Base-by-base conservation (phyloP, 2,888 invertebrate species). In the Cantharis lateralis region DNA sequence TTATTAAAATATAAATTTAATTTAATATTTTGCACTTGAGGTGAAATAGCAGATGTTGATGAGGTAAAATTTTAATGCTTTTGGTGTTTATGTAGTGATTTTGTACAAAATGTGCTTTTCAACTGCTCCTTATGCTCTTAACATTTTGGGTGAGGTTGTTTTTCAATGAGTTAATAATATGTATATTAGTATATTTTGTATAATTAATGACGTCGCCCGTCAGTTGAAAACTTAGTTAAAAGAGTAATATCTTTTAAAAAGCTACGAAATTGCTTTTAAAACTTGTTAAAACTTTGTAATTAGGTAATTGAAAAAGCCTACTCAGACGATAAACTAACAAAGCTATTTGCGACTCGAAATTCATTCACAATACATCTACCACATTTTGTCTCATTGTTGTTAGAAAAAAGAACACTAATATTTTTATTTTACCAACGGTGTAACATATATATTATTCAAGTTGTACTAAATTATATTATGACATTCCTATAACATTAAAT, bases 201-300 rank as follows among this genome's bases (percentile, higher is more conserved):
- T 76, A 78, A 78, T 78, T 78, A 78, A 78, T 78, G 78, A 76
- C 75, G 71, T 76, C 71, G 74, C 68, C 78, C 73, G 75, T 75
- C 75, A 75, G 70, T 76, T 48, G 66, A 74, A 78, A 78, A 78
- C 75, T 84, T 83, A 81, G 80, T 82, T 85, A 86, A 85, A 86
- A 86, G 86, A 87, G 86, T 86, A 86, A 86, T 86, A 86, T 85
- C 86, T 84, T 85, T 85, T 84, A 84, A 84, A 86, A 86, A 84
- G 84, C 82, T 81, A 79, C 83, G 82, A 87, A 87, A 87, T 87
- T 87, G 86, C 86, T 87, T 87, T 86, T 84, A 85, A 86, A 87
- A 87, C 86, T 87, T 87, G 86, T 86, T 87, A 86, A 86, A 87
- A 87, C 86, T 87, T 87, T 83, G 84, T 87, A 87, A 87, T 87